Percentiles rank a stretch among this genome's conserved stretches.
Conservation (phyloP, 1,140 invertebrate genomes). For the Pogonomyrmex barbatus region DNA sequence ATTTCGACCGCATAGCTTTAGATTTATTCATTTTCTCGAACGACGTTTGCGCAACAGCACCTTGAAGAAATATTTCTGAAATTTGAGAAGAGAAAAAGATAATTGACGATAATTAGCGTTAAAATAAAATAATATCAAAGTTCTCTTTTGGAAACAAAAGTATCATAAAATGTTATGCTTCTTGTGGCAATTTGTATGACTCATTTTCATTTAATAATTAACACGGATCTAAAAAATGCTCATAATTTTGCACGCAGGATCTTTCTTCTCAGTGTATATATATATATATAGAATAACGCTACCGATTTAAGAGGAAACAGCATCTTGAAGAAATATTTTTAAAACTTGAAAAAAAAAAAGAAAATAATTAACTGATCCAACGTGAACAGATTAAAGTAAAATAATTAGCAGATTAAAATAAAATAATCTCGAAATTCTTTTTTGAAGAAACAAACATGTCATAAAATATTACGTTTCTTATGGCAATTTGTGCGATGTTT, state of each 20-base stretch:
- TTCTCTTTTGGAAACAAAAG: not conserved
- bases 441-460: not conserved
- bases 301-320: no score
- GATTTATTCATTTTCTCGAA: constrained; percentile 1
- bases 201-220: not conserved
- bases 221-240: not conserved
- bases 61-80: not conserved
- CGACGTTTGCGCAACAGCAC: not conserved
- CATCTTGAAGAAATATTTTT: not conserved
- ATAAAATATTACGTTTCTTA: not conserved
- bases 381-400: no score
- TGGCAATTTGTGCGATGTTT: not conserved
- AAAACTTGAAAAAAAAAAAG: not conserved
- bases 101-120: not conserved
- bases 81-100: not conserved
- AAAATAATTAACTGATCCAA: not conserved
- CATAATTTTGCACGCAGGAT: not conserved
- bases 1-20: constrained; percentile 1
- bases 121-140: not conserved
- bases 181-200: not conserved
- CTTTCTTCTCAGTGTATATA: no score
- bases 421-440: not conserved
- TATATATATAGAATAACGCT: no score
- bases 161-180: not conserved
- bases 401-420: not conserved